phyloP scores from a whole-genome alignment of 2,888 invertebrate species.

The Mythimna impura region DNA sequence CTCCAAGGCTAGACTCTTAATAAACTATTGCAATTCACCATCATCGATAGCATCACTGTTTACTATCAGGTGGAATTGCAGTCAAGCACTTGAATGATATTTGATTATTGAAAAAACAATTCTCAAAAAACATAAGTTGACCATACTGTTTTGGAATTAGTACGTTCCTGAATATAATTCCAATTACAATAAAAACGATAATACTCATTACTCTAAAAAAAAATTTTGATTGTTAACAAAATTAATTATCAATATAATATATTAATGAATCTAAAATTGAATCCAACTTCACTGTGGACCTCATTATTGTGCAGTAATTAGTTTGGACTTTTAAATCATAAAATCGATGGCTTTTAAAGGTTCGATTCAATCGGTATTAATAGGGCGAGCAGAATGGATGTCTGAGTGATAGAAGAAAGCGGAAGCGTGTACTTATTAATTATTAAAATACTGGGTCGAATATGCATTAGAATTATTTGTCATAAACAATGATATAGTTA shows the following conservation, averaged over 20 bases:
- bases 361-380: conserved; percentile 64
- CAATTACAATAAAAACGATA: conserved; percentile 10
- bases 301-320: conserved; percentile 55
- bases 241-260: conserved; percentile 25
- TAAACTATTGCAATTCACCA: too few species aligned
- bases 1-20: too few species aligned
- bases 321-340: conserved; percentile 57
- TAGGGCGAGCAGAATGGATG: conserved; percentile 38
- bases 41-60: too few species aligned
- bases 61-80: too few species aligned
- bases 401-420: conserved; percentile 25
- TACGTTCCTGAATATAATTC: background rate
- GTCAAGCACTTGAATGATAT: background rate
- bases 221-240: conserved; percentile 10
- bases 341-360: conserved; percentile 64
- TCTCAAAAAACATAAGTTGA: background rate
- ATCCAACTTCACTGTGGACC: conserved; percentile 34
- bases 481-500: too few species aligned
- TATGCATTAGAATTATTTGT: too few species aligned
- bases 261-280: conserved; percentile 34
- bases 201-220: background rate
- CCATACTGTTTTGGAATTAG: background rate
- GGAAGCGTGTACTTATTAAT: conserved; percentile 3
- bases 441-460: too few species aligned
- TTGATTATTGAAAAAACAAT: background rate